Base-by-base conservation (phyloP, 2,797 vertebrate species). In the Hozukius guyotensis region DNA sequence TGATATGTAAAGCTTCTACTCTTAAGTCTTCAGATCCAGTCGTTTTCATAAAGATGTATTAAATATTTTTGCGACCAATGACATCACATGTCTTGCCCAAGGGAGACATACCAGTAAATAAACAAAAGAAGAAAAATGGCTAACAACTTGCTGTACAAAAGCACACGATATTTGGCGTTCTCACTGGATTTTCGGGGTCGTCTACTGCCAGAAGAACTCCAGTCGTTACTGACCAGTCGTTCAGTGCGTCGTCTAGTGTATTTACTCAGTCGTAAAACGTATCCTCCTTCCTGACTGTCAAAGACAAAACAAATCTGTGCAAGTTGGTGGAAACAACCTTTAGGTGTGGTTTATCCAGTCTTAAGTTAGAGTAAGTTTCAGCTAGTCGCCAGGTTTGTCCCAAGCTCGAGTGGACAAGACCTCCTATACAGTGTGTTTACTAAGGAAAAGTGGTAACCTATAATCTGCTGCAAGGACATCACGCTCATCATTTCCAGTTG, bases 231-330 rank as follows among this genome's bases (percentile, higher is more conserved):
- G 56, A 27, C 13, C n/a, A 22, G n/a, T 22, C 4, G 0, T 53
- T 53, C n/a, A 22, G 38, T 42, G 38, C 0, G 38, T 14, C 0
- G 13, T 0, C 2, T 42, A 42, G 38, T 14, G 38, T 42, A 42
- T 49, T 49, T 49, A 49, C 46, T 49, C 46, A 7, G 18, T 49
- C 46, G 3, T 4, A 2, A 49, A 20, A 49, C 18, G 8, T 20
- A 49, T 49, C 16, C 46, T 49, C 31, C 60, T 34, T 22, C 0
- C 32, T 4, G 16, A 31, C 9, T 6, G 27, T 32, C 59, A 32
- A 32, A 60, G 57, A 31, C 38, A 62, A 62, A 62, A 62, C 60
- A n/a, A 62, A 20, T 49, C 22, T 16, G 62, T 42, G 22, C 22
- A 18, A 16, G 62, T 42, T 25, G 62, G 62, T 8, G 13, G 22